Base-by-base conservation (phyloP, 1,140 invertebrate species). In the Orussus abietinus region DNA sequence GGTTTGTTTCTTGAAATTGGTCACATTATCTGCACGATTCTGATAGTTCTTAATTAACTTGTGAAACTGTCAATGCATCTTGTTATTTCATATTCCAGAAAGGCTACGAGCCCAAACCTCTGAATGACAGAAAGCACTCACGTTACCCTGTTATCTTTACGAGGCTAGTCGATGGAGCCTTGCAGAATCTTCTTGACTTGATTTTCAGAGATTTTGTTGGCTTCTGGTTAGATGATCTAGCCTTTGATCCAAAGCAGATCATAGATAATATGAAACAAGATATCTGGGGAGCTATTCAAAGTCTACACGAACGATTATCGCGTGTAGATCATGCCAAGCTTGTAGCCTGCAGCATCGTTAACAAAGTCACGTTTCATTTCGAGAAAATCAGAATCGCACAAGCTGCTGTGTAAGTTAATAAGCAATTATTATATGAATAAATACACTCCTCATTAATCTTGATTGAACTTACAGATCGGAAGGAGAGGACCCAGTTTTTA, bases 101-200 rank as follows among this genome's bases (percentile, higher is more conserved):
- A 49, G 63, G 64, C 22, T 68, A 68, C 12, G 53, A 66, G 18
- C 47, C 57, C 41, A 66, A 61, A 32, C 36, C 42, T 25, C 45
- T 51, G n/a, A 54, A 17, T 14, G 46, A 28, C n/a, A 57, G 50
- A 11, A 68, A 64, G 13, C 44, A 55, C 14, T 34, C 33, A 9
- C 59, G 83, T 64, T 77, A 85, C 56, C 82, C 84, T 18, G 65
- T 86, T 13, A 79, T 90, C 48, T 86, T 88, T 69, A 85, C 83
- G 28, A 77, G 88, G 48, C 85, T 86, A 45, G 84, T 93, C 19
- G 90, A 92, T 61, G 80, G 82, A 58, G 81, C 88, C 45, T 59
- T 93, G 9, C 87, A 91, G 55, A 85, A 91, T 62, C 72, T 94
- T 4, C 75, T 93, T 36, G 88, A 92, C 62, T 79, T 88, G 59